Percentiles rank a stretch among this genome's conserved stretches.
phyloP scores from a whole-genome alignment of 2,888 invertebrate species.

The Elgonia sp. region DNA sequence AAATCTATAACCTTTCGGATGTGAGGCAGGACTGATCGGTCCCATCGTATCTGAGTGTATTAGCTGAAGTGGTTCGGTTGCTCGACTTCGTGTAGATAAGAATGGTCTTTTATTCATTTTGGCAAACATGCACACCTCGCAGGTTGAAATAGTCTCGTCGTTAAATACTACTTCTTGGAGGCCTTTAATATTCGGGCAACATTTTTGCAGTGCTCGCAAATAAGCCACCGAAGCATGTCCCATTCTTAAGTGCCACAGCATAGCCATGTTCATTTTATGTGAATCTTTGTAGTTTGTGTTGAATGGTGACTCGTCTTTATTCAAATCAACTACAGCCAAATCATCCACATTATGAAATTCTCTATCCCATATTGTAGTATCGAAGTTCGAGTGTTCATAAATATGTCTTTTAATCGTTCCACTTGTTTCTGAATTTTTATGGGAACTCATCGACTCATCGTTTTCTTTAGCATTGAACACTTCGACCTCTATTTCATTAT shows the following conservation, averaged over 20 bases:
- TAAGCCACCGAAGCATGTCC: background rate
- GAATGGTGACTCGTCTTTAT: background rate
- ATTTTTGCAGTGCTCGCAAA: background rate
- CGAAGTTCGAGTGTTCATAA: background rate
- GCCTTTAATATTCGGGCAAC: background rate
- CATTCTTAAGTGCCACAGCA: background rate
- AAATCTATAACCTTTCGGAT: background rate
- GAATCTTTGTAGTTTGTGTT: background rate
- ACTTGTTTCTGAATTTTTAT: background rate
- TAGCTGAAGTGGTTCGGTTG: background rate
- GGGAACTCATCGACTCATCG: background rate
- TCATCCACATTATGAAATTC: background rate
- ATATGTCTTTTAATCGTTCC: background rate
- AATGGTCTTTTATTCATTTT: background rate
- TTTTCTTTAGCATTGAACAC: too few species aligned
- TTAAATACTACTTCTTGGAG: background rate
- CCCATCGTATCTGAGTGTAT: background rate
- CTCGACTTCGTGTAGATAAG: background rate
- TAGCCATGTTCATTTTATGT: background rate
- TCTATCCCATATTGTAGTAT: background rate
- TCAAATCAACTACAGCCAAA: background rate
- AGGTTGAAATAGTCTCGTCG: background rate
- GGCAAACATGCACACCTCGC: background rate
- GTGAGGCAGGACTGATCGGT: background rate
- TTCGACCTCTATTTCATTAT: too few species aligned